These are phyloP conservation scores for Tympanoctomys barrerae DNA, from an alignment of 2,797 vertebrate species.

Conservation along the genomic window DNA sequence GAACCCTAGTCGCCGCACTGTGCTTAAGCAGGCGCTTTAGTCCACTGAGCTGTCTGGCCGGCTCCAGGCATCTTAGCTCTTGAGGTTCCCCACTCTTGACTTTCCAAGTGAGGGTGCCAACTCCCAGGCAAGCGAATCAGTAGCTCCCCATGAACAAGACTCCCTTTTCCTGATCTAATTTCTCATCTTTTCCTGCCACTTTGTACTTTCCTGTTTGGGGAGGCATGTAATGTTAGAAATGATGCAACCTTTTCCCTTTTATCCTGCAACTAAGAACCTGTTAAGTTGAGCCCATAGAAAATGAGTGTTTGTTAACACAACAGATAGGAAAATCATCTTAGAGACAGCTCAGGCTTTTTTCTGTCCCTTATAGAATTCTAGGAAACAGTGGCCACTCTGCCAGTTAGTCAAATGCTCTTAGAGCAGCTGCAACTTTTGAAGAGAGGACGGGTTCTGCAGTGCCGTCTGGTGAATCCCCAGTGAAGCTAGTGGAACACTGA, in stretches of 20 bases:
- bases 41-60: no score
- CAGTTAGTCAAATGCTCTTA: background rate
- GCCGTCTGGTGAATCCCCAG: background rate
- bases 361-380: background rate
- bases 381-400: background rate
- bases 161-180: background rate
- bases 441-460: background rate
- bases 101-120: background rate
- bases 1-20: no score
- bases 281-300: background rate
- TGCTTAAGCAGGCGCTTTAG: no score
- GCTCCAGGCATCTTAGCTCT: background rate
- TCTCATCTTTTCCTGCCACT: background rate
- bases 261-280: background rate
- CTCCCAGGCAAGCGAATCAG: background rate
- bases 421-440: background rate
- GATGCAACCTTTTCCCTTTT: background rate
- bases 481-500: background rate
- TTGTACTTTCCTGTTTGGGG: background rate
- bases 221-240: background rate
- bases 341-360: background rate
- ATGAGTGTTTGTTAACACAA: background rate
- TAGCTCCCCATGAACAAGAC: background rate
- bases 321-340: no score
- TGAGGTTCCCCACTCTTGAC: background rate